phyloP scores from a whole-genome alignment of 2,113 vertebrate genomes.

The Bos javanicus region DNA sequence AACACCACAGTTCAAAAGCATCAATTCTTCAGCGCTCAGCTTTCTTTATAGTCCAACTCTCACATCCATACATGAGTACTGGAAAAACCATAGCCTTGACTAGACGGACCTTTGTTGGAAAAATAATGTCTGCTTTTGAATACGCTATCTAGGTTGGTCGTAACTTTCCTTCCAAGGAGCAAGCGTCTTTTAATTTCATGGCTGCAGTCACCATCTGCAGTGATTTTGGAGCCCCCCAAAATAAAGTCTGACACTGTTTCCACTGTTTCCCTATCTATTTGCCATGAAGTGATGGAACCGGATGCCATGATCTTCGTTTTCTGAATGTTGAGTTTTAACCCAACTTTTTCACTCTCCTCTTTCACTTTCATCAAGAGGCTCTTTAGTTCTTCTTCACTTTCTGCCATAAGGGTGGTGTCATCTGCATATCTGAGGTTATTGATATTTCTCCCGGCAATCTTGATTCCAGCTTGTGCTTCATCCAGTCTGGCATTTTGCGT shows the following conservation, averaged over 20 bases:
- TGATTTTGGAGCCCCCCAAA: background rate
- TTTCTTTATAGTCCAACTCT: background rate
- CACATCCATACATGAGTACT: background rate
- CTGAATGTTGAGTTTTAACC: background rate
- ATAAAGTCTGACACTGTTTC: background rate
- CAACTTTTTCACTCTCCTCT: background rate
- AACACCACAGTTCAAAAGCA: background rate
- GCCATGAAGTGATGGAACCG: background rate
- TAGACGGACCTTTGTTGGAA: background rate
- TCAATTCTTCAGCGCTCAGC: background rate
- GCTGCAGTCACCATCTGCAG: background rate
- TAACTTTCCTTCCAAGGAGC: background rate
- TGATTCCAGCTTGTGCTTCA: background rate
- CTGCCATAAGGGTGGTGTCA: background rate
- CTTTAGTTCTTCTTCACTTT: background rate
- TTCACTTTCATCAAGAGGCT: background rate
- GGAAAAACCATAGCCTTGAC: background rate
- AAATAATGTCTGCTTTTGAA: background rate
- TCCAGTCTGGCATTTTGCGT: background rate
- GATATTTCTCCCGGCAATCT: accelerated
- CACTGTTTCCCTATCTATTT: background rate
- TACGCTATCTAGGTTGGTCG: background rate
- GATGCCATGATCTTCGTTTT: background rate
- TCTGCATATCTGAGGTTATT: background rate
- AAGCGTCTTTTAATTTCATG: background rate